Base-by-base conservation (phyloP, 2,888 invertebrate species). In the Tinea trinotella region DNA sequence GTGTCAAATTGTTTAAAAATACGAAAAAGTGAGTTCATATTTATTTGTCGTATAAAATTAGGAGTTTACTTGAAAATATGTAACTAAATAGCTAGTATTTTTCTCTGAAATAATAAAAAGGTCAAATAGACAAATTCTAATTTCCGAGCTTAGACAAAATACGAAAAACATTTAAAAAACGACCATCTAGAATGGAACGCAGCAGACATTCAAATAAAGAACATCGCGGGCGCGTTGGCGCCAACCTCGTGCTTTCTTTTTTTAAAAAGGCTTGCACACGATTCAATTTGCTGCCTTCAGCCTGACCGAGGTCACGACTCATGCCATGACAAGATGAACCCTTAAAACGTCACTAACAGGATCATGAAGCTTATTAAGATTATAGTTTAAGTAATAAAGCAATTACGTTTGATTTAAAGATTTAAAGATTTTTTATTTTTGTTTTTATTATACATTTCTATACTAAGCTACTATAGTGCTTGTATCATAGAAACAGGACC, bases 181-280 rank as follows among this genome's bases (percentile, higher is more conserved):
- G 50, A 56, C 44, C 55, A 57, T 55, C 48, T 55, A n/a, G 19
- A 48, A 55, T 55, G 56, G 54, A 55, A 56, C 50, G 35, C 56
- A 30, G 34, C 59, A 59, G 60, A 62, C 71, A 74, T 74, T 78
- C 73, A 76, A 74, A 78, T 80, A 80, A 80, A 78, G 75, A 68
- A 63, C 73, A 74, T 69, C 72, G 64, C 68, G 71, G 76, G 76
- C 70, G 75, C 76, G 81, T 78, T 82, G 84, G 84, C 84, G 84
- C 84, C 84, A 80, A 75, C 76, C 76, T 76, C 74, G 62, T 59
- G 62, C 70, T 64, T 65, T 62, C 59, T 66, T 71, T 73, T 70
- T 71, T 67, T 61, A 57, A 59, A n/a, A n/a, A 56, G 57, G 59
- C 53, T 18, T 13, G 66, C 62, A 72, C 74, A 74, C 74, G 76